These are phyloP conservation scores for Zeuzera pyrina DNA, from an alignment of 2,888 invertebrate genomes.

Conservation along the genomic window DNA sequence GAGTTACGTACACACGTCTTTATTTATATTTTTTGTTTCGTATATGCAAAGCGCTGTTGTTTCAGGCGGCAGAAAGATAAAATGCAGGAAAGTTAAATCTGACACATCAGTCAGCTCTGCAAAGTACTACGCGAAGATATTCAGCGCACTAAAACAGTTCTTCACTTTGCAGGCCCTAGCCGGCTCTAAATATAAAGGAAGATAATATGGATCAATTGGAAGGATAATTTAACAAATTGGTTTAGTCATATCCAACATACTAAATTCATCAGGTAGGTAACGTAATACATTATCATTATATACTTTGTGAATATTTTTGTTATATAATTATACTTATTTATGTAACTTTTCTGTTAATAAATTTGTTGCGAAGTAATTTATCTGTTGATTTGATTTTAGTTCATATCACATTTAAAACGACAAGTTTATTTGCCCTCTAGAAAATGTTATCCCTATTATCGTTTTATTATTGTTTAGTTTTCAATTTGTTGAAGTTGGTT, in stretches of 20 bases:
- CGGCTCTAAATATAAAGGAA: slow-evolving; percentile 64
- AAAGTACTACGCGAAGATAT: slow-evolving; percentile 63
- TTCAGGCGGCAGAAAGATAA: slow-evolving; percentile 70
- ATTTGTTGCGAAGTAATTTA: slow-evolving; percentile 39
- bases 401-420: no score
- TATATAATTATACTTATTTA: slow-evolving; percentile 41
- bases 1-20: slow-evolving; percentile 9
- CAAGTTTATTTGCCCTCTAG: no score
- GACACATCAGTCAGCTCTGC: slow-evolving; percentile 56
- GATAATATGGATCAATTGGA: slow-evolving; percentile 25
- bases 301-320: slow-evolving; percentile 48
- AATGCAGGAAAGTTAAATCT: slow-evolving; percentile 61
- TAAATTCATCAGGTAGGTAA: slow-evolving; percentile 42
- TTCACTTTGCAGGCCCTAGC: slow-evolving; percentile 66
- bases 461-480: no score
- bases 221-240: neutral
- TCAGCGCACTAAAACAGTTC: slow-evolving; percentile 66
- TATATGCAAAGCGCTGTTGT: slow-evolving; percentile 37
- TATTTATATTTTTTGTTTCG: slow-evolving; percentile 30
- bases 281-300: slow-evolving; percentile 32
- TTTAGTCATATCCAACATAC: slow-evolving; percentile 14
- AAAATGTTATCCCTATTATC: no score
- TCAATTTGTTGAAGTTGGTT: no score
- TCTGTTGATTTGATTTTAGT: slow-evolving; percentile 1
- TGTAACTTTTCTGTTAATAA: slow-evolving; percentile 53